Evolutionary conservation across 2,113 vertebrate species (phyloP).

Genomic region (Cryptomyrus ogoouensis): DNA sequence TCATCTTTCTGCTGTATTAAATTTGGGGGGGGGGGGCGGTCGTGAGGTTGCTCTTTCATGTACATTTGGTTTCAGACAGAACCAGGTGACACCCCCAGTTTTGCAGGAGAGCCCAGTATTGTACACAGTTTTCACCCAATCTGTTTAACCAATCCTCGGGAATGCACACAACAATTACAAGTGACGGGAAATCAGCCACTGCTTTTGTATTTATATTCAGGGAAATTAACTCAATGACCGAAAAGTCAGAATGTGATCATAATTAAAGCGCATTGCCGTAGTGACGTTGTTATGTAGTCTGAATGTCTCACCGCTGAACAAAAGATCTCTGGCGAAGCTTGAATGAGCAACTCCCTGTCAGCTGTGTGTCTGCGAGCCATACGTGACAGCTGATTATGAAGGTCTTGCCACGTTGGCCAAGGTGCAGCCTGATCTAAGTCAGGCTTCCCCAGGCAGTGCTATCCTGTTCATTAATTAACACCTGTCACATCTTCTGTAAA

Average conservation of each 20-base stretch:
- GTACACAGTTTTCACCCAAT: not conserved
- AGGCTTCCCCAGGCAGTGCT: not conserved
- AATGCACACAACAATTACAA: not conserved
- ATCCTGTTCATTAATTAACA: not conserved
- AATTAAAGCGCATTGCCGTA: not conserved
- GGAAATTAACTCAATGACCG: not conserved
- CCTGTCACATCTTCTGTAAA: constrained; percentile 19
- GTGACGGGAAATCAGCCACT: not conserved
- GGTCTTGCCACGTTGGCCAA: not conserved
- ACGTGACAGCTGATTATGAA: not conserved
- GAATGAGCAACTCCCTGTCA: not conserved
- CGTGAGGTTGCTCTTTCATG: not conserved
- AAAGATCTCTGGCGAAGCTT: not conserved
- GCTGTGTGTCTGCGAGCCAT: not conserved
- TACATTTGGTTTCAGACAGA: not conserved
- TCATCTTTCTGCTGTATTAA: not conserved
- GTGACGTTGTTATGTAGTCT: not conserved
- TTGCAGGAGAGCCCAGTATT: not conserved
- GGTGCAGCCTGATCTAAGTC: not conserved
- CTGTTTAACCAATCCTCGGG: not conserved
- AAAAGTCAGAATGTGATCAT: not conserved
- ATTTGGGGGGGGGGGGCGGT: not conserved
- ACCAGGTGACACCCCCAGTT: not conserved
- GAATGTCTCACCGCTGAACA: not conserved
- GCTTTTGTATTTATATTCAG: not conserved